Base-by-base conservation (phyloP, 2,797 vertebrate species). In the Sparidentex hasta region DNA sequence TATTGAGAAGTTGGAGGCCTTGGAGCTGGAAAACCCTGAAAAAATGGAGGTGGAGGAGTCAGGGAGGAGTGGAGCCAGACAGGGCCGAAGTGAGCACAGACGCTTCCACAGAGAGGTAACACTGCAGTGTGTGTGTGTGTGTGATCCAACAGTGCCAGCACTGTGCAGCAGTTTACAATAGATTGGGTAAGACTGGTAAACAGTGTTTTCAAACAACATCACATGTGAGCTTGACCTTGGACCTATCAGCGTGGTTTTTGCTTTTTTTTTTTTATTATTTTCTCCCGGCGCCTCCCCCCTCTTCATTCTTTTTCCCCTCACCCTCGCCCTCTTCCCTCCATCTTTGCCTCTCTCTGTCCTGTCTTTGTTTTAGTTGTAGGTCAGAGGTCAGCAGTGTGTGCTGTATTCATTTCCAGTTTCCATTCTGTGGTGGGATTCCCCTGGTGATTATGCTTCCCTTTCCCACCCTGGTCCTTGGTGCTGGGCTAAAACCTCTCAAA, bases 1-100 rank as follows among this genome's bases (percentile, higher is more conserved):
- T 63, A 96, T 96, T 41, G 96, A 96, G 92, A 96, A 96, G 93
- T 67, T 96, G 81, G 95, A 96, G 91, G 96, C 96, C 18, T 78
- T 96, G 89, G 96, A 96, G 88, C 90, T 96, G 88, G 96, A 96
- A 91, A 94, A 96, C 47, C 90, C 81, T 0, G 96, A 95, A 87
- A 93, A 92, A 86, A 96, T 96, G 96, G 95, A 96, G 82, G 94
- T 95, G 82, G 95, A 95, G 23, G 94, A 95, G 85, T 74, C 85
- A 0, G 88, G 74, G 27, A 87, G 76, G 43, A 74, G 88, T 3
- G 89, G 87, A 70, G 84, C 59, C 73, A 87, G 95, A 70, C 95
- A 95, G 80, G 96, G 96, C 65, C 94, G 96, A n/a, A 95, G 95
- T 59, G 94, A 96, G 78, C 94, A 90, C 48, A 84, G 96, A 21